Base-by-base conservation (phyloP, 2,888 invertebrate genomes). In the Gortyna flavago region DNA sequence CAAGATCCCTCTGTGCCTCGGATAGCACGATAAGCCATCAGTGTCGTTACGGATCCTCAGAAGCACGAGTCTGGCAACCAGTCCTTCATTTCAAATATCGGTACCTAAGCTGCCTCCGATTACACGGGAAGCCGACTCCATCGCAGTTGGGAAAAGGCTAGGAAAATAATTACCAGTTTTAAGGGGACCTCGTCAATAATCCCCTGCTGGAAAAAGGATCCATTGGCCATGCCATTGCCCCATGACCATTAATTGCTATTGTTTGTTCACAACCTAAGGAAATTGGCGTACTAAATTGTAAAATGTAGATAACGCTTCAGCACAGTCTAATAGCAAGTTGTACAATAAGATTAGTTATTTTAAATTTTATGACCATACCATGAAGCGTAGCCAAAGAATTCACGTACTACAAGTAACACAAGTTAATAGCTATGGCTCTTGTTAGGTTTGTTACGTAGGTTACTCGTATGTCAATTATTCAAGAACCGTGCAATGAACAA, bases 211-310 rank as follows among this genome's bases (percentile, higher is more conserved):
- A 48, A 8, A 67, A 67, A 48, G 1, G 8, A 25, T 16, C 7
- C 25, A 5, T 25, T 67, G 7, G 25, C 25, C 8, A 13, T 32
- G 25, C 25, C 51, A 68, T 48, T 48, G 29, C 51, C 2, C 6
- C 51, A 68, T 68, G 16, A 68, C 25, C 25, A 25, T 51, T 68
- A 48, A 35, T n/a, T n/a, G 18, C n/a, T 51, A n/a, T 18, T 13
- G 29, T 76, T 77, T 66, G 4, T 77, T 61, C 41, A 35, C 29
- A 41, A 21, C 13, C 18, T 18, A 32, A 67, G 18, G 16, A 77
- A 69, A 77, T 67, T 77, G 25, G 57, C 66, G 29, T 77, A 66
- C 66, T 21, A 77, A 77, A 77, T 77, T 41, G 48, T 18, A 61
- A 68, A 32, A 77, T 29, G 25, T 35, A 64, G 78, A 61, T 9